A percentile compares a stretch with the other conserved stretches of the same genome.
Evolutionary conservation across 2,888 invertebrate genomes (phyloP).

Genomic region (Melipona bicolor): DNA sequence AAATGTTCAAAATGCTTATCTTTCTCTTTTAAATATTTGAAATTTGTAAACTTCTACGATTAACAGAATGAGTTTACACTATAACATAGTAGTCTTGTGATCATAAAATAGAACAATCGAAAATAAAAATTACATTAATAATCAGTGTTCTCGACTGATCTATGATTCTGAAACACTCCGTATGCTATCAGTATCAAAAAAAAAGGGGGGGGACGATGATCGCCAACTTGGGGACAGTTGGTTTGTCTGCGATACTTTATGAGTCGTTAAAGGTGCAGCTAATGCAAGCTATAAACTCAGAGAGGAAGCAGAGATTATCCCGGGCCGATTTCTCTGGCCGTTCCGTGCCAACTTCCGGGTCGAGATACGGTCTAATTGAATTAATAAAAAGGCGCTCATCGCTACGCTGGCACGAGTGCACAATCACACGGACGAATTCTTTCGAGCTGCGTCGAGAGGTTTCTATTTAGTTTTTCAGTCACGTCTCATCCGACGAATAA

Average conservation of each 20-base stretch:
- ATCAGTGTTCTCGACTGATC: neutral
- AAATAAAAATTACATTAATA: too few relatives aligned
- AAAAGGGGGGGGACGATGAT: conserved; percentile 8
- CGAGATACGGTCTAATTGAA: conserved; percentile 47
- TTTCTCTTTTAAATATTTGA: too few relatives aligned
- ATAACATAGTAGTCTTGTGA: neutral
- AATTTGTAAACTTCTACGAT: too few relatives aligned
- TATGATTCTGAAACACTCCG: neutral
- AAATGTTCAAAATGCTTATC: too few relatives aligned
- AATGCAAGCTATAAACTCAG: conserved; percentile 20
- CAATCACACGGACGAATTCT: conserved; percentile 7
- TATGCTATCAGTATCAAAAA: neutral
- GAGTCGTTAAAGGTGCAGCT: conserved; percentile 26
- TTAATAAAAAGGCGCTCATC: conserved; percentile 38
- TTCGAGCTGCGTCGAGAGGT: conserved; percentile 30
- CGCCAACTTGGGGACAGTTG: conserved; percentile 28
- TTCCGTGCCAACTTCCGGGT: conserved; percentile 5
- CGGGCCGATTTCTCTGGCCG: conserved; percentile 22
- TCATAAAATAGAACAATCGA: neutral
- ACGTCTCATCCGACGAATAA: conserved; percentile 65
- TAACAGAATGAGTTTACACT: too few relatives aligned
- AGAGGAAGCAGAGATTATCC: conserved; percentile 27
- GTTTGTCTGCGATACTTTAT: conserved; percentile 22
- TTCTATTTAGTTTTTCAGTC: conserved; percentile 60
- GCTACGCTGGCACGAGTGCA: conserved; percentile 10